Conservation (phyloP, 2,888 invertebrate species). For the Eulithis prunata region DNA sequence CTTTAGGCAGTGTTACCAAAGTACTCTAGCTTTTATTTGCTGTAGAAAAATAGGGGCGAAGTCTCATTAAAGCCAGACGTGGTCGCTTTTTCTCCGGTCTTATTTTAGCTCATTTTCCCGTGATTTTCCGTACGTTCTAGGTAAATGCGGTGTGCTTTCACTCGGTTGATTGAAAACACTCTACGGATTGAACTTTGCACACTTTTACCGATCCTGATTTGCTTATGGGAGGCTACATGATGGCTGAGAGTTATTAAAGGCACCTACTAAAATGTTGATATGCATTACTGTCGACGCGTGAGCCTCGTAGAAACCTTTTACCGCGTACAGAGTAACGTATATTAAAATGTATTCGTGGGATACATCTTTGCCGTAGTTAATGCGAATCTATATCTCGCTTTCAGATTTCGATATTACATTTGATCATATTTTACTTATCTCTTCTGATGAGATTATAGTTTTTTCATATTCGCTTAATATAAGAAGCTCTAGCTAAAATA, state of each 20-base stretch:
- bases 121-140: conserved; percentile 3
- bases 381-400: no score
- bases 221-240: conserved; percentile 2
- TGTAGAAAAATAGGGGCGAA: not conserved
- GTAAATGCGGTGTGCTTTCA: conserved; percentile 5
- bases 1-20: not conserved
- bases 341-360: not conserved
- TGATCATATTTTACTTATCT: no score
- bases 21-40: conserved; percentile 3
- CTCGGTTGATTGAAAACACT: conserved; percentile 18
- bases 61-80: conserved; percentile 8
- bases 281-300: not conserved
- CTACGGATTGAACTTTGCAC: conserved; percentile 17
- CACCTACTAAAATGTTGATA: not conserved
- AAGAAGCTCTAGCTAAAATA: no score
- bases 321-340: not conserved
- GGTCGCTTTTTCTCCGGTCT: conserved; percentile 2
- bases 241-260: not conserved
- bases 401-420: no score
- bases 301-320: no score
- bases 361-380: no score
- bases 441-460: no score
- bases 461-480: no score
- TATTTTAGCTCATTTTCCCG: conserved; percentile 12
- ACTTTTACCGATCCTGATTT: conserved; percentile 13